Evolutionary conservation across 2,888 invertebrate genomes (phyloP).

Genomic region (Tipula confusa): DNA sequence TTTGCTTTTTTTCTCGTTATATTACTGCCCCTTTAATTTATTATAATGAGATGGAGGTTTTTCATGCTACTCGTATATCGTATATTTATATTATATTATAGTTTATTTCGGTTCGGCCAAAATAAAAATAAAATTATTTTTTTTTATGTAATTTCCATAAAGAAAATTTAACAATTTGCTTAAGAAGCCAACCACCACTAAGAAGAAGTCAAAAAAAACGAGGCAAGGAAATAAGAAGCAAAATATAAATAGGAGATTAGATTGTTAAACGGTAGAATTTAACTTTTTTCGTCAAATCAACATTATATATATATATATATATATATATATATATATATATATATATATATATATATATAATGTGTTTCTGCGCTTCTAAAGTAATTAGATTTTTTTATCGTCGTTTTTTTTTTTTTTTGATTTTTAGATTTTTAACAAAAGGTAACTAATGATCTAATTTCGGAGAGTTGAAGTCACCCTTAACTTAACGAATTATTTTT

Average conservation of each 20-base stretch:
- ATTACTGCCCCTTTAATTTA: constrained; percentile 30
- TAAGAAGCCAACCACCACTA: background rate
- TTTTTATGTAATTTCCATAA: background rate
- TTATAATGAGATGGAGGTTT: constrained; percentile 27
- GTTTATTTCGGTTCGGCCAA: background rate
- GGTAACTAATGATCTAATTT: constrained; percentile 6
- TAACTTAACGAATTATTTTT: background rate
- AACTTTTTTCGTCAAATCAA: background rate
- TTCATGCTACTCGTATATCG: background rate
- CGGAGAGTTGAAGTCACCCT: background rate
- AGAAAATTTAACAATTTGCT: background rate
- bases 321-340: no score
- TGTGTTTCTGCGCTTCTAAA: background rate
- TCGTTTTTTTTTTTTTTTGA: background rate
- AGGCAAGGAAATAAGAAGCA: background rate
- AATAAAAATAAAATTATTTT: background rate
- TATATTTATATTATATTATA: background rate
- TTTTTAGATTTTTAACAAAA: background rate
- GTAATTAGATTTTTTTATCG: background rate
- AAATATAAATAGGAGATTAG: background rate
- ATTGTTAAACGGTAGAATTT: background rate
- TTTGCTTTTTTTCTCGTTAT: no score
- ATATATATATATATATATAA: no score
- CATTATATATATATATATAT: no score
- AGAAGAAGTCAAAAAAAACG: no score